phyloP scores from a whole-genome alignment of 2,113 vertebrate species.

The Psilopogon haemacephalus region DNA sequence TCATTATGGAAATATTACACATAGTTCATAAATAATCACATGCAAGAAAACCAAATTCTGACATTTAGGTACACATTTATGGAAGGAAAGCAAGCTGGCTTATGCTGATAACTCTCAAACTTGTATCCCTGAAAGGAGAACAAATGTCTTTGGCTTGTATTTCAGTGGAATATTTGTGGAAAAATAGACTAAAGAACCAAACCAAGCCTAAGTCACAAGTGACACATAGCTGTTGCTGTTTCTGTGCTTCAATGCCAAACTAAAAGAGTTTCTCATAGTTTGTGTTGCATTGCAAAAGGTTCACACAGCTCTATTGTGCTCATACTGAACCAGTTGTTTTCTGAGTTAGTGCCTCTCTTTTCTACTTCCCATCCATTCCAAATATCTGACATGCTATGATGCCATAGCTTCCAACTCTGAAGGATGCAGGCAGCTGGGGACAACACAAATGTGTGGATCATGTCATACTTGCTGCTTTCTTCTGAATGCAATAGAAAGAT shows the following conservation, averaged over 20 bases:
- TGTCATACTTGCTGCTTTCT: neutral
- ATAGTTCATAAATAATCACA: neutral
- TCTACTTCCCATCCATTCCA: neutral
- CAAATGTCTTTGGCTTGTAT: neutral
- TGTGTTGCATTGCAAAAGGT: neutral
- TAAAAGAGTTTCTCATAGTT: neutral
- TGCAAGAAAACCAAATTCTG: neutral
- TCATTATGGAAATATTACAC: neutral
- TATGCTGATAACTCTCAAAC: neutral
- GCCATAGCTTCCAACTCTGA: neutral
- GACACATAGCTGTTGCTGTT: neutral
- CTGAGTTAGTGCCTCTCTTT: neutral
- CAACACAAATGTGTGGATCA: neutral
- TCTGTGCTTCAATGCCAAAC: neutral
- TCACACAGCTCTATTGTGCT: neutral
- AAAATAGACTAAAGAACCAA: neutral
- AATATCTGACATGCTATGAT: neutral
- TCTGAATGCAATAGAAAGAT: neutral
- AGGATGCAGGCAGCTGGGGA: neutral
- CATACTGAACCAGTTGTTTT: neutral
- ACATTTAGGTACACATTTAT: neutral
- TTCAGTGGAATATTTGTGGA: neutral
- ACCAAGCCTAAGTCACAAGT: rapidly evolving
- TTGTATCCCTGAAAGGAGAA: neutral
- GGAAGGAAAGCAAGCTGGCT: neutral